These are phyloP conservation scores for Microdon myrmicae DNA, from an alignment of 2,888 invertebrate genomes.

Conservation along the genomic window DNA sequence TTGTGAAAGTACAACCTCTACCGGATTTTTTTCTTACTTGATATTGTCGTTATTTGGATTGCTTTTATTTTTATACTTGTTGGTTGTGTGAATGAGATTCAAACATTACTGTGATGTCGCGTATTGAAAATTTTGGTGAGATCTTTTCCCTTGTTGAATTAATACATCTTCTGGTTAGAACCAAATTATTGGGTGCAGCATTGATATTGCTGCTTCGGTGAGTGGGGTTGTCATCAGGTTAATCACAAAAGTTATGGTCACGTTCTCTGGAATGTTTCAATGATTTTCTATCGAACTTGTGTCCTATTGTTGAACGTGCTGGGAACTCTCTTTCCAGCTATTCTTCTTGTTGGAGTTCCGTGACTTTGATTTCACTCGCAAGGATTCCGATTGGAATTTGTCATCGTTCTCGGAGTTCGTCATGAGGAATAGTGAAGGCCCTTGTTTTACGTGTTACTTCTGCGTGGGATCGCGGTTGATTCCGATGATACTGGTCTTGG, in stretches of 20 bases:
- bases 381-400: slow-evolving; percentile 60
- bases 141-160: slow-evolving; percentile 71
- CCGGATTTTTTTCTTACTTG: no score
- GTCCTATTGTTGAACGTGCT: slow-evolving; percentile 57
- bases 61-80: no score
- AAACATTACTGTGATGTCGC: slow-evolving; percentile 85
- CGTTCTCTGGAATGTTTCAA: slow-evolving; percentile 56
- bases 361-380: slow-evolving; percentile 66
- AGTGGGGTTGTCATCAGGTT: slow-evolving; percentile 11
- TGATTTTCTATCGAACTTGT: slow-evolving; percentile 61
- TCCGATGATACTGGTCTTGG: no score
- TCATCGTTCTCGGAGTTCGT: slow-evolving; percentile 63
- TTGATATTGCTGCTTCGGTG: slow-evolving; percentile 36
- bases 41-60: no score
- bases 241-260: slow-evolving; percentile 28
- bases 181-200: slow-evolving; percentile 28
- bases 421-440: no score
- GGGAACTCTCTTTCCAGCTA: slow-evolving; percentile 56
- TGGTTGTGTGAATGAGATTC: slow-evolving; percentile 75
- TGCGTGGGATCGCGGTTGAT: no score
- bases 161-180: slow-evolving; percentile 54
- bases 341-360: slow-evolving; percentile 54
- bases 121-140: slow-evolving; percentile 79
- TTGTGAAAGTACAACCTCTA: no score
- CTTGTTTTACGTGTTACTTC: no score